Conservation (phyloP, 1,140 invertebrate species). For the Drosophila parvula region DNA sequence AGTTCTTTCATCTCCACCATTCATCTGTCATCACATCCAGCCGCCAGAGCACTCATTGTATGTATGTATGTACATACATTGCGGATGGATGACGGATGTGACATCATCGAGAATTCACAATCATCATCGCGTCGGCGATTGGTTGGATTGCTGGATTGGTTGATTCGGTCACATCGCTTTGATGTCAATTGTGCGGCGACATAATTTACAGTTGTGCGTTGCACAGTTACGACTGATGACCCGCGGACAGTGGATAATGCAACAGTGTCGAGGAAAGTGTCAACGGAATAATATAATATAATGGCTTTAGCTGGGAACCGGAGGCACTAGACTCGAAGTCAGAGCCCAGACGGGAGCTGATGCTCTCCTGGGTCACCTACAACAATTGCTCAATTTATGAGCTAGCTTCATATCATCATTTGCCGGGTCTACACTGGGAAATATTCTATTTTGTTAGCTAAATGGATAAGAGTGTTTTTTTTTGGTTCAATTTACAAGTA, state of each 20-base stretch:
- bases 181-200: conserved; percentile 59
- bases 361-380: conserved; percentile 40
- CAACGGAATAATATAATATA: conserved; percentile 21
- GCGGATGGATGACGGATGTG: conserved; percentile 63
- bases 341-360: not conserved
- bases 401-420: conserved; percentile 22
- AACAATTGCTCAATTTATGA: conserved; percentile 50
- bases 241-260: conserved; percentile 32
- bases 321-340: not conserved
- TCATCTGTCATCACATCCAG: conserved; percentile 16
- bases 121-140: conserved; percentile 15
- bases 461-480: no score
- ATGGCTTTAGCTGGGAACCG: conserved; percentile 20
- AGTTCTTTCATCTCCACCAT: conserved; percentile 1
- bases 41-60: not conserved
- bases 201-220: conserved; percentile 60
- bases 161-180: conserved; percentile 44
- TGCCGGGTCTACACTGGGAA: conserved; percentile 1
- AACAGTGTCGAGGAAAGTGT: conserved; percentile 24
- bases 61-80: not conserved
- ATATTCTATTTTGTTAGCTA: not conserved
- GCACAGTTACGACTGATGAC: conserved; percentile 34
- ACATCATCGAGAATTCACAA: conserved; percentile 61
- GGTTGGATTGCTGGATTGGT: conserved; percentile 4
- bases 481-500: no score